Conservation (phyloP, 2,797 vertebrate genomes). For the Trachurus trachurus region DNA sequence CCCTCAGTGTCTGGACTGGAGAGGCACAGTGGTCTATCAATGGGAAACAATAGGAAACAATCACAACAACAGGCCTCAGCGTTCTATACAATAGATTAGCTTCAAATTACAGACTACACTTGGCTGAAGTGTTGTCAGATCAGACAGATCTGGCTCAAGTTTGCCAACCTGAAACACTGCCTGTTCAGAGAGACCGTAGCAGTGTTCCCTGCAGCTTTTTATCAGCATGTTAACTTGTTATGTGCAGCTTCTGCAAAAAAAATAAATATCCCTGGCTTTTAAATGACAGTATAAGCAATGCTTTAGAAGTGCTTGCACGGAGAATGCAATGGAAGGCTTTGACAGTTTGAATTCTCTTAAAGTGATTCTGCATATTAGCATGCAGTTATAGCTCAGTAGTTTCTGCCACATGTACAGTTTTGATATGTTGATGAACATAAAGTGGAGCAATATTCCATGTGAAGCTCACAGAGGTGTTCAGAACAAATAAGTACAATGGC, state of each 20-base stretch:
- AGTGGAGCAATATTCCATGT: constrained; percentile 6
- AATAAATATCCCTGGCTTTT: not conserved
- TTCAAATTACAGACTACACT: constrained; percentile 35
- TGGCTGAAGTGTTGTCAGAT: constrained; percentile 40
- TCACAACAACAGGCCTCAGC: constrained; percentile 22
- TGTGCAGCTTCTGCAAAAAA: not conserved
- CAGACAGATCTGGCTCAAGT: constrained; percentile 5
- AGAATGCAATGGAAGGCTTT: not conserved
- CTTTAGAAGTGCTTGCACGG: not conserved
- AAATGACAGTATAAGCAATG: not conserved
- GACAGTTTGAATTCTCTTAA: constrained; percentile 6
- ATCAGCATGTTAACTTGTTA: constrained; percentile 7
- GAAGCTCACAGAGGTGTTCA: constrained; percentile 15
- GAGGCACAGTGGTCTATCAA: constrained; percentile 40
- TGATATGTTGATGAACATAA: constrained; percentile 3
- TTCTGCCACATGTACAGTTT: constrained; percentile 24
- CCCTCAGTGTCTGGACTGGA: constrained; percentile 43
- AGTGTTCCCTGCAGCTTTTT: not conserved
- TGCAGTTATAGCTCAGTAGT: constrained; percentile 23
- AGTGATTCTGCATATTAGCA: constrained; percentile 15
- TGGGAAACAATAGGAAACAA: constrained; percentile 44
- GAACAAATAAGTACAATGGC: constrained; percentile 25
- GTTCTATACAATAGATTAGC: constrained; percentile 41
- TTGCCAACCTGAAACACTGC: constrained; percentile 8
- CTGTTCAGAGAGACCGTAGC: not conserved